A percentile compares a stretch with the other conserved stretches of the same genome.
phyloP scores from a whole-genome alignment of 2,113 vertebrate species.

The Uropsilus gracilis region DNA sequence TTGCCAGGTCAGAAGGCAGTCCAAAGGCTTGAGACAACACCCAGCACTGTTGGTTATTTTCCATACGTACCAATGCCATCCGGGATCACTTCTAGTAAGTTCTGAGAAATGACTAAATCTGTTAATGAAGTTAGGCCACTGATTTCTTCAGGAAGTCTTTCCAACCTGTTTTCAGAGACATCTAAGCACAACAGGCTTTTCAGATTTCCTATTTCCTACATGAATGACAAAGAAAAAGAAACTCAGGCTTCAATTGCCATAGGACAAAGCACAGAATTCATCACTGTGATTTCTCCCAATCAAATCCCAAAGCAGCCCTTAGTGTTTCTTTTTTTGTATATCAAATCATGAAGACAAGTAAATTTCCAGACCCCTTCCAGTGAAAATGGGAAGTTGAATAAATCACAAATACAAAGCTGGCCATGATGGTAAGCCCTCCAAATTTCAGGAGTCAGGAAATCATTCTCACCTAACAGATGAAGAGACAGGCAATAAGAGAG shows the following conservation, averaged over 20 bases:
- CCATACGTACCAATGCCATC: conserved; percentile 92
- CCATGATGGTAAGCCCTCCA: not conserved
- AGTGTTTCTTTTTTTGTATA: not conserved
- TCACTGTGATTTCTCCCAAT: conserved; percentile 14
- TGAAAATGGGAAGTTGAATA: not conserved
- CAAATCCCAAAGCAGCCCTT: conserved; percentile 38
- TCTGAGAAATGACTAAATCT: conserved; percentile 97
- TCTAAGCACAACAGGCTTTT: conserved; percentile 96
- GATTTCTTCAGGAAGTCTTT: conserved; percentile 95
- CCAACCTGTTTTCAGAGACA: conserved; percentile 98
- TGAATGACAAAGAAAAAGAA: conserved; percentile 54
- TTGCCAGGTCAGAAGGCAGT: not conserved
- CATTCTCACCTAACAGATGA: not conserved
- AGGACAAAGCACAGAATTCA: conserved; percentile 6
- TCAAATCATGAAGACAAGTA: not conserved
- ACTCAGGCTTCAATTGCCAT: conserved; percentile 62
- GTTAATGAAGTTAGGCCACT: conserved; percentile 91
- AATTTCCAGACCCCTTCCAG: conserved; percentile 29
- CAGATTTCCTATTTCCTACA: conserved; percentile 94
- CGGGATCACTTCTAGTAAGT: conserved; percentile 93
- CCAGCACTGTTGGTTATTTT: rapidly evolving
- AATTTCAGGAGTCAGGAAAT: not conserved
- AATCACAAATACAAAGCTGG: not conserved
- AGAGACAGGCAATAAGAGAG: not conserved
- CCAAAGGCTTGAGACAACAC: not conserved